Evolutionary conservation across 2,797 vertebrate species (phyloP).

Genomic region (Ispidina lecontei): DNA sequence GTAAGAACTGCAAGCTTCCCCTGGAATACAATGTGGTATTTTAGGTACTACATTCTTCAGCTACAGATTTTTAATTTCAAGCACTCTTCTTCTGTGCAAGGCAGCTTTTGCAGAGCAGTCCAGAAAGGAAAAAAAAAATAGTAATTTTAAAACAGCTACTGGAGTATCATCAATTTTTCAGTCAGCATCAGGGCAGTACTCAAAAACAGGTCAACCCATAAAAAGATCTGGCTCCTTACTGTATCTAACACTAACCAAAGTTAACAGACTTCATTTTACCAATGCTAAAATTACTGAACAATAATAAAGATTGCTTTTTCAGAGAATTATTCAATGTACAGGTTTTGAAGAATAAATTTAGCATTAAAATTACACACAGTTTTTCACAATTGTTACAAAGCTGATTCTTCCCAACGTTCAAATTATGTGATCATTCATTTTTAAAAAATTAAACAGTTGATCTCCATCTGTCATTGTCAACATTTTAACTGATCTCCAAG

Average conservation of each 20-base stretch:
- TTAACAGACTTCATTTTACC: not conserved
- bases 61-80: not conserved
- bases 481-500: not conserved
- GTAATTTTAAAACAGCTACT: not conserved
- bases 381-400: not conserved
- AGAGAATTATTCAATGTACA: not conserved
- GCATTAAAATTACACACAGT: not conserved
- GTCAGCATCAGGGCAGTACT: not conserved
- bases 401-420: not conserved
- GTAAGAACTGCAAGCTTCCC: not conserved
- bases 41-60: not conserved
- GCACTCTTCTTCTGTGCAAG: not conserved
- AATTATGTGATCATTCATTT: not conserved
- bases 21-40: not conserved
- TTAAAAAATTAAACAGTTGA: not conserved
- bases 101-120: not conserved
- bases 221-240: not conserved
- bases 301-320: not conserved
- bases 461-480: not conserved
- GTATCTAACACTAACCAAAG: not conserved
- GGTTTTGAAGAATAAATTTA: not conserved
- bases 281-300: not conserved
- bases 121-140: not conserved
- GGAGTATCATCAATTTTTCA: not conserved
- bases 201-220: not conserved